Evolutionary conservation across 1,140 invertebrate genomes (phyloP).

Genomic region (Drosophila guanche): DNA sequence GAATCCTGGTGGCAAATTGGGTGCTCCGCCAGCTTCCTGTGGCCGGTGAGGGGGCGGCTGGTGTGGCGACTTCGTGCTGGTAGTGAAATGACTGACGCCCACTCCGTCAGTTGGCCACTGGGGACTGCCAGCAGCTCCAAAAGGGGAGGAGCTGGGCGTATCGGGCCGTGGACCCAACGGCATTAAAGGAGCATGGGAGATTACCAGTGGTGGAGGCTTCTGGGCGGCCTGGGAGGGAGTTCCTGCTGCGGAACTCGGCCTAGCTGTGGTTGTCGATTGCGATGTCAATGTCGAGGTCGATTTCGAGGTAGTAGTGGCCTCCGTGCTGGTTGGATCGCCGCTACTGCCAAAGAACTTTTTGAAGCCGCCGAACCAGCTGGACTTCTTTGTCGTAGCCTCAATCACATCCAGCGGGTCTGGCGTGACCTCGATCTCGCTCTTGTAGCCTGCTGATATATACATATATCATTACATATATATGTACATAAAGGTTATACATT

Average conservation of each 20-base stretch:
- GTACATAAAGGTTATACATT: too few species aligned
- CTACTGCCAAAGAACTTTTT: constrained; percentile 58
- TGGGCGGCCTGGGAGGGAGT: constrained; percentile 33
- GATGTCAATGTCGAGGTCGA: constrained; percentile 1
- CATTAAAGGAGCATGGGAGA: constrained; percentile 72
- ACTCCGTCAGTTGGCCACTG: constrained; percentile 58
- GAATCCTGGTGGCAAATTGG: constrained; percentile 70
- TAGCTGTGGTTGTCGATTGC: constrained; percentile 21
- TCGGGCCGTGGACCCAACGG: constrained; percentile 74
- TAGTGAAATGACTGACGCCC: not conserved
- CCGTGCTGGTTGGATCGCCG: constrained; percentile 39
- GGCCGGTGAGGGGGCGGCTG: constrained; percentile 6
- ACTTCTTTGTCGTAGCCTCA: constrained; percentile 74
- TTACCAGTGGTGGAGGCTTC: constrained; percentile 71
- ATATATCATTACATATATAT: too few species aligned
- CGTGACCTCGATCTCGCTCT: constrained; percentile 72
- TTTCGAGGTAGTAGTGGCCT: constrained; percentile 1
- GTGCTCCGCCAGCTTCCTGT: constrained; percentile 12
- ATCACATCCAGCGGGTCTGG: constrained; percentile 57
- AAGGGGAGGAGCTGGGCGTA: constrained; percentile 68
- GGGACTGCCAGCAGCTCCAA: constrained; percentile 48
- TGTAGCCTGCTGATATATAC: constrained; percentile 55
- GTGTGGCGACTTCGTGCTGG: constrained; percentile 6
- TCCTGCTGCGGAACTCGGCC: constrained; percentile 1
- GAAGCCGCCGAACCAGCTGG: constrained; percentile 76